These are phyloP conservation scores for Microtus oregoni DNA, from an alignment of 2,113 vertebrate genomes.

Conservation along the genomic window DNA sequence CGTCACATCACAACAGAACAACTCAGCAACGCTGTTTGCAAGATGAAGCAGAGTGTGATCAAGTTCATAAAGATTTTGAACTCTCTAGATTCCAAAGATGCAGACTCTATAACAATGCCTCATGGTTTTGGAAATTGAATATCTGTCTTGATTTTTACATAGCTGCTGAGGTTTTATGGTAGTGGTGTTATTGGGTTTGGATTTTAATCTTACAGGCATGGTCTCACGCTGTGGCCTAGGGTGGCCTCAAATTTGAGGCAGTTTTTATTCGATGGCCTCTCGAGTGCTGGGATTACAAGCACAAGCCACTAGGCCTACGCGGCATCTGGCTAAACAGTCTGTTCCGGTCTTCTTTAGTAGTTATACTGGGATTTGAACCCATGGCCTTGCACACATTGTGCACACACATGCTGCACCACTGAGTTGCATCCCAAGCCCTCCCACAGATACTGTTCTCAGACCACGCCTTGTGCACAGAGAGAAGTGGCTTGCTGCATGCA, in stretches of 20 bases:
- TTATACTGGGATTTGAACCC: not conserved
- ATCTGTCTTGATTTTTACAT: not conserved
- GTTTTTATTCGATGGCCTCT: not conserved
- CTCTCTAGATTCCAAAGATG: slow-evolving; percentile 26
- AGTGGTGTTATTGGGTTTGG: not conserved
- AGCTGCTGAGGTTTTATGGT: not conserved
- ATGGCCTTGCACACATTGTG: too few relatives aligned
- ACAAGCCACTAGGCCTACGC: not conserved
- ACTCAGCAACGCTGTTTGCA: not conserved
- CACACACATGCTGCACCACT: not conserved
- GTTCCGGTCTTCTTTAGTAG: not conserved
- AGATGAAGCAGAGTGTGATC: not conserved
- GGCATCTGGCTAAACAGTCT: not conserved
- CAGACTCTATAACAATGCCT: not conserved
- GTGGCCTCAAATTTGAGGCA: not conserved
- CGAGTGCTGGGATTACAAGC: not conserved
- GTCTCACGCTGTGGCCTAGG: not conserved
- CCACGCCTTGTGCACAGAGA: not conserved
- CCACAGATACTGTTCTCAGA: not conserved
- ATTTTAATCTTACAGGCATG: not conserved
- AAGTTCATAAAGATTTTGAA: not conserved
- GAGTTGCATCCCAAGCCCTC: not conserved
- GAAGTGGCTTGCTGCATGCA: not conserved
- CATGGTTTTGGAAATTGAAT: slow-evolving; percentile 1
- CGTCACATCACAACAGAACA: not conserved